A percentile compares a stretch with the other conserved stretches of the same genome.
Evolutionary conservation across 2,888 invertebrate species (phyloP).

Genomic region (Creontiades dilutus): DNA sequence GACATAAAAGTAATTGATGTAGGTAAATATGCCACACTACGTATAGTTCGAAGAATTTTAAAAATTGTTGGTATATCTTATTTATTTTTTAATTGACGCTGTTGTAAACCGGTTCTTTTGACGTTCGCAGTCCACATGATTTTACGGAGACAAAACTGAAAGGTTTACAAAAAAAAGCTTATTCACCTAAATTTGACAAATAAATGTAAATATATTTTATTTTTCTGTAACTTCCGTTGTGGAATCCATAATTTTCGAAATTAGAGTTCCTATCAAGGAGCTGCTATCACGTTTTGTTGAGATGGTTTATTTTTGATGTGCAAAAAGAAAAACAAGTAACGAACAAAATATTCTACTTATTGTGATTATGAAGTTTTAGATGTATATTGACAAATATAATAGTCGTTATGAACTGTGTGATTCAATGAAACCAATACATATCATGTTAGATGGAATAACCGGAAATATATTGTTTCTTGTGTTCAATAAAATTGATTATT

Average conservation of each 20-base stretch:
- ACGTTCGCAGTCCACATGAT: neutral
- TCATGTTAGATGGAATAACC: constrained; percentile 72
- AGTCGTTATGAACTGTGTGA: constrained; percentile 69
- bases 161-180: neutral
- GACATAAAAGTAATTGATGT: neutral
- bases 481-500: constrained; percentile 47
- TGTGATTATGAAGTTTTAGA: constrained; percentile 59
- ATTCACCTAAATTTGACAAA: neutral
- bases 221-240: neutral
- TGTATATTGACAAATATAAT: constrained; percentile 66
- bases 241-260: neutral
- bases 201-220: constrained; percentile 33
- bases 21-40: neutral
- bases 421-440: constrained; percentile 74
- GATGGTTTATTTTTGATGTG: constrained; percentile 42
- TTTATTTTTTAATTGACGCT: neutral
- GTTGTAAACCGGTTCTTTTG: neutral
- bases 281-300: neutral
- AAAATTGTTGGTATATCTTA: neutral
- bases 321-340: neutral
- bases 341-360: constrained; percentile 26
- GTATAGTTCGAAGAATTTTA: neutral
- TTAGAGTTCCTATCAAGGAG: neutral
- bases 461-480: constrained; percentile 62
- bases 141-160: neutral